Percentiles rank a stretch among this genome's conserved stretches.
Evolutionary conservation across 2,888 invertebrate genomes (phyloP).

Genomic region (Perizoma flavofasciatum): DNA sequence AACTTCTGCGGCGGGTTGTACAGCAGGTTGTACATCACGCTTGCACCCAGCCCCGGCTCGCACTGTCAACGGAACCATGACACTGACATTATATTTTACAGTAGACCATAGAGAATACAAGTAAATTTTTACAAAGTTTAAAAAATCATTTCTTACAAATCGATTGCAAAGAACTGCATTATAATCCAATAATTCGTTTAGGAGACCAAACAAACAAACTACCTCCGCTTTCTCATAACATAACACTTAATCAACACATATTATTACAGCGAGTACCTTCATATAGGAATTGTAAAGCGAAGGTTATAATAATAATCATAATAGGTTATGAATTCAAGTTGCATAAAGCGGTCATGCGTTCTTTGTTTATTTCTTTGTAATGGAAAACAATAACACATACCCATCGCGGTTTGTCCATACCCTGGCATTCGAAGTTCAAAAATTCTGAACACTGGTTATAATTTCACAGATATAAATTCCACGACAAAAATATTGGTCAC

Average conservation of each 20-base stretch:
- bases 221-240: no score
- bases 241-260: no score
- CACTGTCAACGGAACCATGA: slow-evolving; percentile 87
- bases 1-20: slow-evolving; percentile 98
- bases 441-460: slow-evolving; percentile 2
- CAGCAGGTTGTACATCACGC: slow-evolving; percentile 98
- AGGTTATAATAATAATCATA: no score
- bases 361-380: slow-evolving; percentile 11
- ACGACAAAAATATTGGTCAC: no score
- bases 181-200: no score
- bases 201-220: no score
- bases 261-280: neutral
- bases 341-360: slow-evolving; percentile 3
- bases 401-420: neutral
- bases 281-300: neutral
- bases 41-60: slow-evolving; percentile 98
- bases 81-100: neutral
- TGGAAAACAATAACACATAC: slow-evolving; percentile 14
- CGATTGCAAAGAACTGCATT: no score
- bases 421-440: slow-evolving; percentile 9
- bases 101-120: neutral
- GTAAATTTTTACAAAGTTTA: no score
- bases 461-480: neutral
- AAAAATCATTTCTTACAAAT: no score
- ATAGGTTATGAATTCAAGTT: neutral